phyloP scores from a whole-genome alignment of 2,888 invertebrate species.

The Lysandra coridon region DNA sequence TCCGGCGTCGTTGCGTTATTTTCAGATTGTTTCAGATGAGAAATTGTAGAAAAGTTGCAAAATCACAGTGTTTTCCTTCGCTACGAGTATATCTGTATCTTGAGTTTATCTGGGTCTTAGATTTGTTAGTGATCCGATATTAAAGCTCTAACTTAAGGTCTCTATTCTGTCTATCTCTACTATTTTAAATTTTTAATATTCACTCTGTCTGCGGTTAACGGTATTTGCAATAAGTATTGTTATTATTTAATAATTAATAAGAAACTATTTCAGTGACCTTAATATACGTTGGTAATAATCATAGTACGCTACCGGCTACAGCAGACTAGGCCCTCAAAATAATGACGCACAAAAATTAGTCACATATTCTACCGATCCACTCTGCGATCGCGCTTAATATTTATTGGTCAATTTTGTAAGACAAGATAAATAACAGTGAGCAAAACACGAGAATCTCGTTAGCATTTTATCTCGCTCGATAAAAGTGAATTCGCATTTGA shows the following conservation, averaged over 20 bases:
- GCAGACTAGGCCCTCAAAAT: not conserved
- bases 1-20: not conserved
- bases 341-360: not conserved
- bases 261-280: not conserved
- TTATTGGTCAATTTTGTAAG: not conserved
- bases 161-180: not conserved
- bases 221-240: no score
- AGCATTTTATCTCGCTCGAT: not conserved
- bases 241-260: no score
- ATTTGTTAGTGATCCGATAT: no score
- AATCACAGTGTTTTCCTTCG: not conserved
- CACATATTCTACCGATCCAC: not conserved
- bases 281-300: not conserved
- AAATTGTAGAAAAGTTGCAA: conserved; percentile 20
- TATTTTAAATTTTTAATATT: no score
- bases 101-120: no score
- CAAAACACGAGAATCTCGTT: conserved; percentile 5
- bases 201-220: not conserved
- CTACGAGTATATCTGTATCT: not conserved
- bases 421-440: not conserved
- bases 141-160: not conserved
- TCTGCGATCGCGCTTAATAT: not conserved
- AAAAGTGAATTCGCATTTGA: conserved; percentile 14
- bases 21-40: conserved; percentile 14
- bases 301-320: not conserved